phyloP scores from a whole-genome alignment of 2,888 invertebrate species.

The Aporophyla lueneburgensis region DNA sequence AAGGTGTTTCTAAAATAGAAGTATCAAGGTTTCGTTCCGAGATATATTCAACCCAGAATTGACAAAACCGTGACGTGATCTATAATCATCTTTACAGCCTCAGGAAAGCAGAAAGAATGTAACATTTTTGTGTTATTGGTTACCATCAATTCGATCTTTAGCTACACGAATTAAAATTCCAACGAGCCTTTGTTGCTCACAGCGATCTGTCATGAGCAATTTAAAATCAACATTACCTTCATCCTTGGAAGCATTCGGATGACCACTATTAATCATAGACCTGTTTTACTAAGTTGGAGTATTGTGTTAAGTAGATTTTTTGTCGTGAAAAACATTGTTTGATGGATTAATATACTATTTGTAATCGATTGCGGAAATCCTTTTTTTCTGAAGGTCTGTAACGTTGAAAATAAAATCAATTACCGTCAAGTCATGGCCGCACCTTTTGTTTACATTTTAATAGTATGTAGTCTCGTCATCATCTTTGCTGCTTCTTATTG shows the following conservation, averaged over 20 bases:
- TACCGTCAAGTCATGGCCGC: constrained; percentile 54
- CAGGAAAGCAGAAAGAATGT: constrained; percentile 64
- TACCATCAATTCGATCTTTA: constrained; percentile 66
- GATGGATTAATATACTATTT: constrained; percentile 60
- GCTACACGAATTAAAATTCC: constrained; percentile 70
- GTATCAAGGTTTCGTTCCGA: constrained; percentile 24
- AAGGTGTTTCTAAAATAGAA: constrained; percentile 31
- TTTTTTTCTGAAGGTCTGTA: constrained; percentile 62
- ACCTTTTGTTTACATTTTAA: constrained; percentile 51
- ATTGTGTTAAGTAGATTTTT: constrained; percentile 62
- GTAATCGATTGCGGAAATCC: constrained; percentile 74
- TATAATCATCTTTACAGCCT: constrained; percentile 65
- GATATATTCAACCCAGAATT: constrained; percentile 40
- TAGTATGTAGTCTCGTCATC: constrained; percentile 21
- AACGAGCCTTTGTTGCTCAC: constrained; percentile 65
- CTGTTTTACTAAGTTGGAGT: constrained; percentile 53
- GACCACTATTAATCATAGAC: constrained; percentile 65
- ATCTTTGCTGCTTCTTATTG: constrained; percentile 13
- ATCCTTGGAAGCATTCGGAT: constrained; percentile 67
- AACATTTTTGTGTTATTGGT: constrained; percentile 64
- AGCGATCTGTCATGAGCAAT: constrained; percentile 70
- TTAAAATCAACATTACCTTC: constrained; percentile 66
- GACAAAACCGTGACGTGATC: constrained; percentile 63
- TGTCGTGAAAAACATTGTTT: constrained; percentile 53
- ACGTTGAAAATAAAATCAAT: constrained; percentile 58